Percentiles rank a stretch among this genome's conserved stretches.
Evolutionary conservation across 2,888 invertebrate species (phyloP).

Genomic region (Oligia fasciuncula): DNA sequence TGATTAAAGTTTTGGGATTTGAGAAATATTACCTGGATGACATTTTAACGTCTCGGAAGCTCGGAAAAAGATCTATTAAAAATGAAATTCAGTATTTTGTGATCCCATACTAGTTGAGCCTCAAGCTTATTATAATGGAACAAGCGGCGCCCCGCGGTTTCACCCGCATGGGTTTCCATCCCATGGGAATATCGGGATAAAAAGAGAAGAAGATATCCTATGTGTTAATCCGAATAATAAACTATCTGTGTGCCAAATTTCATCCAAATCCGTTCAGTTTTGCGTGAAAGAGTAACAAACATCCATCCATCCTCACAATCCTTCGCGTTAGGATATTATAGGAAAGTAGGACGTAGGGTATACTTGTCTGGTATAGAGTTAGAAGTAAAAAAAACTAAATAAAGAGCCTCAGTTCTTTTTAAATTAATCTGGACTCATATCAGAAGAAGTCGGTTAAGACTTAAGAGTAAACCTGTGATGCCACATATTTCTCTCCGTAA

Average conservation of each 20-base stretch:
- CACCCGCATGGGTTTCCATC: too few relatives aligned
- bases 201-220: too few relatives aligned
- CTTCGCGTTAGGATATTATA: too few relatives aligned
- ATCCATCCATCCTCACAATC: too few relatives aligned
- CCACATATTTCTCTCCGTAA: conserved; percentile 24
- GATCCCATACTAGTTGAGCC: not conserved
- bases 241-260: too few relatives aligned
- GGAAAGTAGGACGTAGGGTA: too few relatives aligned
- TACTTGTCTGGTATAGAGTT: not conserved
- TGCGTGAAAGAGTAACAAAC: too few relatives aligned
- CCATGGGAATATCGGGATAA: too few relatives aligned
- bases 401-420: not conserved
- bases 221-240: too few relatives aligned
- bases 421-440: not conserved
- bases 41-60: not conserved
- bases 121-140: not conserved
- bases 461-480: not conserved
- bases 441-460: not conserved
- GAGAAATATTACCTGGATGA: not conserved
- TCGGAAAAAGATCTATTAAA: not conserved
- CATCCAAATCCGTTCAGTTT: too few relatives aligned
- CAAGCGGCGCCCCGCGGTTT: too few relatives aligned
- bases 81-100: not conserved
- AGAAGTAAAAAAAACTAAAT: not conserved
- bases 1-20: conserved; percentile 9